Evolutionary conservation across 1,140 invertebrate genomes (phyloP).

Genomic region (Wasmannia auropunctata): DNA sequence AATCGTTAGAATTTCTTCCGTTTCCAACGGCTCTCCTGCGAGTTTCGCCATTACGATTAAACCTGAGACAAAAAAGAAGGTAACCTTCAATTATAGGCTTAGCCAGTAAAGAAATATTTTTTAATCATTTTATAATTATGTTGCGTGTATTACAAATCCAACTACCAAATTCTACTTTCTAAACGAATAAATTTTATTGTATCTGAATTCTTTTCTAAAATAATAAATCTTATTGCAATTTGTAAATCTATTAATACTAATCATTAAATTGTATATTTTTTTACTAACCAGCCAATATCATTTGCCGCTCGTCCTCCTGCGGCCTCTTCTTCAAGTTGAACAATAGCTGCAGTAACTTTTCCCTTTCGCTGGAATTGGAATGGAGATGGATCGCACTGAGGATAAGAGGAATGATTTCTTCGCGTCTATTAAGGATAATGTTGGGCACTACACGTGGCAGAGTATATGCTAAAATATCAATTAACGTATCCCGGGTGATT

Average conservation of each 20-base stretch:
- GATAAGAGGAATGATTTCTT: conserved; percentile 91
- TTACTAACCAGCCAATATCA: conserved; percentile 88
- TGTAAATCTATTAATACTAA: conserved; percentile 56
- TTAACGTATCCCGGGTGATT: conserved; percentile 80
- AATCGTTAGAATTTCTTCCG: conserved; percentile 90
- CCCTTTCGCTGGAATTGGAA: conserved; percentile 86
- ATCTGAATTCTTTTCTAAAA: conserved; percentile 44
- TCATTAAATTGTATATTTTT: conserved; percentile 9
- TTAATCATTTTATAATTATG: too few species aligned
- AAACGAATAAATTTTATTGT: conserved; percentile 43
- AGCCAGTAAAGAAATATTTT: conserved; percentile 2
- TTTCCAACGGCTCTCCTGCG: conserved; percentile 86
- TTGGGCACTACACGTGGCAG: conserved; percentile 89
- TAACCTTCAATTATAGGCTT: not conserved
- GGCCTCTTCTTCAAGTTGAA: conserved; percentile 93
- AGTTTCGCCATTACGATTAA: conserved; percentile 88
- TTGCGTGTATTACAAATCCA: too few species aligned
- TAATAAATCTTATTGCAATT: conserved; percentile 37
- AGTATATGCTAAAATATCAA: conserved; percentile 83
- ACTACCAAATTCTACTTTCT: too few species aligned
- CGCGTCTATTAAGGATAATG: conserved; percentile 89
- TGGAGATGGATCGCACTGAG: conserved; percentile 89
- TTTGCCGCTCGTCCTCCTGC: conserved; percentile 89
- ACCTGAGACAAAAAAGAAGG: conserved; percentile 77
- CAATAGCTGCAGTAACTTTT: conserved; percentile 89